phyloP scores from a whole-genome alignment of 2,888 invertebrate genomes.

The Tanaodytes sp. region DNA sequence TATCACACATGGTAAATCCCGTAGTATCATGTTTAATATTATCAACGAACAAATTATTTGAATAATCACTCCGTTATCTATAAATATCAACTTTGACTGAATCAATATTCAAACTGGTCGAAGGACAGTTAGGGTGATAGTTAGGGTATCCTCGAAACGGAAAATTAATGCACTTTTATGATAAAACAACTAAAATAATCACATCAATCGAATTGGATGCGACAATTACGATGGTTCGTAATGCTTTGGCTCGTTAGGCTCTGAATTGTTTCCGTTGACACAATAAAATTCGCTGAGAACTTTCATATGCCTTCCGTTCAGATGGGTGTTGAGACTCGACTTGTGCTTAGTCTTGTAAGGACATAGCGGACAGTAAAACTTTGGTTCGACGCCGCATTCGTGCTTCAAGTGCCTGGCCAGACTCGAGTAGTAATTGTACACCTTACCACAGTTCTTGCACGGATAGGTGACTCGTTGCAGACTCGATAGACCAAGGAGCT shows the following conservation, averaged over 20 bases:
- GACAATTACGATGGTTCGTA: constrained; percentile 8
- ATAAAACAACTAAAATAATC: no score
- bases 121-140: no score
- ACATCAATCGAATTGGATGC: no score
- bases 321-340: constrained; percentile 69
- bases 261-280: constrained; percentile 57
- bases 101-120: no score
- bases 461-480: constrained; percentile 40
- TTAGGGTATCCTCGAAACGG: no score
- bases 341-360: constrained; percentile 68
- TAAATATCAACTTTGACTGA: no score
- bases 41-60: background rate
- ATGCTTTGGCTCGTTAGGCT: constrained; percentile 32
- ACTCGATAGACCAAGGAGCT: constrained; percentile 33
- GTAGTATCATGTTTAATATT: background rate
- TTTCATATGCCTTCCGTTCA: constrained; percentile 69
- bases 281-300: constrained; percentile 61
- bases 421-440: constrained; percentile 72
- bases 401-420: constrained; percentile 72
- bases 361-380: constrained; percentile 74
- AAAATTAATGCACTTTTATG: no score
- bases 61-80: no score
- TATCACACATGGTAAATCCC: no score
- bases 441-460: constrained; percentile 74
- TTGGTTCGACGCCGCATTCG: constrained; percentile 75